Percentiles rank a stretch among this genome's conserved stretches.
These are phyloP conservation scores for Drosophila ochracea DNA, from an alignment of 2,888 invertebrate genomes.

Conservation along the genomic window DNA sequence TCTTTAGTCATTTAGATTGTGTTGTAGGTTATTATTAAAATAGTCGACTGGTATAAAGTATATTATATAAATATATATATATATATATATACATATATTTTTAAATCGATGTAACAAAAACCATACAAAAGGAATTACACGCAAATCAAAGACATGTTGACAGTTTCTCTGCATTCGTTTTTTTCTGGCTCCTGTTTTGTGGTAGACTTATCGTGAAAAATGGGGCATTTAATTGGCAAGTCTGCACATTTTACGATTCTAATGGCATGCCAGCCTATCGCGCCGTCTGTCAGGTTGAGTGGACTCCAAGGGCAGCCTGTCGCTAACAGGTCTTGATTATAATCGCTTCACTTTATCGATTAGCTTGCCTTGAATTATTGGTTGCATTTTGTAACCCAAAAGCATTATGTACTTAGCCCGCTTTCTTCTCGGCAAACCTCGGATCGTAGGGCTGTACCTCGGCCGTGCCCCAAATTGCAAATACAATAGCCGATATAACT, in stretches of 20 bases:
- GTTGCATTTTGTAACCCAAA: not conserved
- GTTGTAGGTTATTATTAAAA: too few relatives aligned
- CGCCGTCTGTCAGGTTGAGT: not conserved
- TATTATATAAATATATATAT: not conserved
- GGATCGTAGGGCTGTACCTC: slow-evolving; percentile 92
- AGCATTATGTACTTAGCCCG: not conserved
- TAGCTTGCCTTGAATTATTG: not conserved
- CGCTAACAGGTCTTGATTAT: slow-evolving; percentile 1
- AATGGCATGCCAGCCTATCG: slow-evolving; percentile 18
- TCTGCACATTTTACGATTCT: slow-evolving; percentile 25
- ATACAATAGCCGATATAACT: slow-evolving; percentile 88
- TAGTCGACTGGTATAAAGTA: not conserved
- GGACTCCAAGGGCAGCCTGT: not conserved
- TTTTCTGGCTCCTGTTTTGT: not conserved
- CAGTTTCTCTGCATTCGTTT: not conserved
- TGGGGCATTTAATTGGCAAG: slow-evolving; percentile 58
- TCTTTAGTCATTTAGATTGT: not conserved
- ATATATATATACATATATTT: not conserved
- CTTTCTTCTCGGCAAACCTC: slow-evolving; percentile 10
- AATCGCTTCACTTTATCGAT: not conserved
- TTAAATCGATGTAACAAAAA: too few relatives aligned
- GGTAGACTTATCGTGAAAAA: slow-evolving; percentile 11
- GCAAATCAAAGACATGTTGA: slow-evolving; percentile 7
- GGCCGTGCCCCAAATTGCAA: slow-evolving; percentile 87
- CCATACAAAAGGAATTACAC: not conserved